Conservation (phyloP, 2,113 vertebrate genomes). For the Megaceryle torquata region DNA sequence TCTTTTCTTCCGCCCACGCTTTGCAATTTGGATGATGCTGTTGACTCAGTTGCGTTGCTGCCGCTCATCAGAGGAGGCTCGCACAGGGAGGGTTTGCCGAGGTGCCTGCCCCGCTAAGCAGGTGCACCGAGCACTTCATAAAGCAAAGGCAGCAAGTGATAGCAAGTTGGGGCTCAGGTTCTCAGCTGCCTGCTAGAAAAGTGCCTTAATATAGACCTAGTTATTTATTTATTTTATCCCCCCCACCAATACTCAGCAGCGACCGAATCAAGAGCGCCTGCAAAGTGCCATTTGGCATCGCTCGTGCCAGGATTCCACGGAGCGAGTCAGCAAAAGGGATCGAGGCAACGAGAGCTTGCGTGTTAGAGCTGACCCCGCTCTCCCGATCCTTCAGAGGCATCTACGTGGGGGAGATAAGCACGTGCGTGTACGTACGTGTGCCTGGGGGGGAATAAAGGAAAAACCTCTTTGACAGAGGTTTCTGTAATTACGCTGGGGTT, state of each 20-base stretch:
- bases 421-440: not conserved
- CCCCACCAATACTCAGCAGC: not conserved
- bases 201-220: not conserved
- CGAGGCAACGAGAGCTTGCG: not conserved
- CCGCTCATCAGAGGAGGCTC: not conserved
- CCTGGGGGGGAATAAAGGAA: not conserved
- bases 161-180: not conserved
- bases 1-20: slow-evolving; percentile 5
- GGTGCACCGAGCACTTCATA: not conserved
- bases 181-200: not conserved
- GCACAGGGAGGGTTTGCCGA: not conserved
- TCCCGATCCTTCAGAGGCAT: not conserved
- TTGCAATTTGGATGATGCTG: not conserved
- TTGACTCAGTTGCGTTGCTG: not conserved
- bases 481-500: slow-evolving; percentile 22
- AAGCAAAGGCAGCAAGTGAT: not conserved
- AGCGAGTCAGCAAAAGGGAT: slow-evolving; percentile 8
- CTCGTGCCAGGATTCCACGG: not conserved
- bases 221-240: no score
- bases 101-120: not conserved
- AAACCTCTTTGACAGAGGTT: not conserved
- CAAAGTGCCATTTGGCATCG: not conserved
- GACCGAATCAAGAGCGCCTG: not conserved
- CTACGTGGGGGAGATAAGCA: not conserved
- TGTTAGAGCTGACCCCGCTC: not conserved